phyloP scores from a whole-genome alignment of 1,140 invertebrate genomes.

The Vollenhovia emeryi region DNA sequence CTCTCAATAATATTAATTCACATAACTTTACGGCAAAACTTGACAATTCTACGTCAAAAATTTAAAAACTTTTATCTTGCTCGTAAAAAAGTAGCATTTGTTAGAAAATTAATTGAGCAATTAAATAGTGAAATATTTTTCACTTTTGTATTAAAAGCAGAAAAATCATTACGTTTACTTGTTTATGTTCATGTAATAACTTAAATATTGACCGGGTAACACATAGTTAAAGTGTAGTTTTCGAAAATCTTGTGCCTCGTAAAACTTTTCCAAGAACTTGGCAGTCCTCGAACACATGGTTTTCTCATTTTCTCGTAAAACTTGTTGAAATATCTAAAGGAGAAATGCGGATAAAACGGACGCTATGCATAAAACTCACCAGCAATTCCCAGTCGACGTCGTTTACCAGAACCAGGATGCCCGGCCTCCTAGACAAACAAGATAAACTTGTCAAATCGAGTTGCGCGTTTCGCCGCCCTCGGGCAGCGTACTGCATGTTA shows the following conservation, averaged over 20 bases:
- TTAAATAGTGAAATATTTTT: background rate
- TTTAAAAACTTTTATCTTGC: background rate
- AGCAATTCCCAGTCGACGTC: conserved; percentile 97
- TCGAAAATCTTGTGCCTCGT: background rate
- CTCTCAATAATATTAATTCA: background rate
- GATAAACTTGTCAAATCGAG: conserved; percentile 33
- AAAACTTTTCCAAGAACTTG: background rate
- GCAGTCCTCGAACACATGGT: background rate
- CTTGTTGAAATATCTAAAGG: background rate
- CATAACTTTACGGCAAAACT: background rate
- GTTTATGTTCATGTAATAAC: background rate
- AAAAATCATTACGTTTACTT: background rate
- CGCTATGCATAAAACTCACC: conserved; percentile 84
- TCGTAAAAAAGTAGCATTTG: background rate
- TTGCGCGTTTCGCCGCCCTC: background rate
- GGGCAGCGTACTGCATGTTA: background rate
- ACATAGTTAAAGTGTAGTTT: background rate
- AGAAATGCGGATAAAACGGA: background rate
- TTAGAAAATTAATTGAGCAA: background rate
- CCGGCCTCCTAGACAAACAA: conserved; percentile 90
- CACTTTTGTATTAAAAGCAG: background rate
- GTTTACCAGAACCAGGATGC: conserved; percentile 96
- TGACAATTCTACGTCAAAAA: background rate
- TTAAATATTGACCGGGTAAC: background rate
- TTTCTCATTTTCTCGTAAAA: background rate